Base-by-base conservation (phyloP, 2,888 invertebrate species). In the Volucella zonaria region DNA sequence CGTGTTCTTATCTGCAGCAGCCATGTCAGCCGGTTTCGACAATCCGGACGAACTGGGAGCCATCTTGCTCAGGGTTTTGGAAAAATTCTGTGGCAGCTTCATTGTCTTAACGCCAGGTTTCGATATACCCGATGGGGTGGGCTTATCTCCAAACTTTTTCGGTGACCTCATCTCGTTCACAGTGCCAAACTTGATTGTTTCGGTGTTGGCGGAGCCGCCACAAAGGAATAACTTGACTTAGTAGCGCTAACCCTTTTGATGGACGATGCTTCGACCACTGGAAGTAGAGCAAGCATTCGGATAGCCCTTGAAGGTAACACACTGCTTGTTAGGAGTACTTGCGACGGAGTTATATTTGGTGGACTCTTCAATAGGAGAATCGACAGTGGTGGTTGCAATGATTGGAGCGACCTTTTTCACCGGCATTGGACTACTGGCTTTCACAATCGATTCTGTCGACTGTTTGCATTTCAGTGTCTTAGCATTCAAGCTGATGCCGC, bases 211-310 rank as follows among this genome's bases (percentile, higher is more conserved):
- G 89, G 87, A 10, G 86, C 80, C 9, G 88, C 82, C 12, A 88
- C 56, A 74, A 87, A 87, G 10, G 89, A 88, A 70, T 87, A 87
- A n/a, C 88, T 87, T 0, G 87, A 77, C 43, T 87, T 88, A 3
- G 64, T 64, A 9, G 71, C 14, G 8, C 76, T 82, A 8, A 61
- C 81, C 43, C 87, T 80, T 62, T 87, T 87, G 52, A 86, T 79
- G 3, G 88, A 87, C 0, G 88, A 82, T 12, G 77, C 67, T 14
- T 82, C 68, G 10, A 81, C 45, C 59, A 86, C 81, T 6, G 89
- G 89, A n/a, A 2, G 89, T 88, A 31, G 89, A 89, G 59, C 88
- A 88, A n/a, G 88, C 88, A 73, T 83, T 89, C 2, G 89, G 89
- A 64, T 86, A 88, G 3, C 82, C 87, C 9, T 81, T 70, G 12